phyloP scores from a whole-genome alignment of 2,888 invertebrate genomes.

The Sympetrum striolatum region DNA sequence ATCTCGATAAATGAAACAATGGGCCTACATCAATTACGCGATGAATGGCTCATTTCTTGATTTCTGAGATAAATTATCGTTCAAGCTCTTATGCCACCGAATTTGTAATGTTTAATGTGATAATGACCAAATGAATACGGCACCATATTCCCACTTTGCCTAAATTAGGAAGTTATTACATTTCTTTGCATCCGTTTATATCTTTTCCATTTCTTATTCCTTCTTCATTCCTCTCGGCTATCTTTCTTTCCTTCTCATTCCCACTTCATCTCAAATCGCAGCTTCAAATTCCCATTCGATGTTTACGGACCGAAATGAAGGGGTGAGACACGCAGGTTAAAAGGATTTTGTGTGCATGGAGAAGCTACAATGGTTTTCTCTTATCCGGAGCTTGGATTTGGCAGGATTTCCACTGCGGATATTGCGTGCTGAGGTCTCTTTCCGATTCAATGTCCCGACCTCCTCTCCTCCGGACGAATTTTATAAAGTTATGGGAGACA shows the following conservation, averaged over 20 bases:
- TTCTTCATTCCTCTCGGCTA: background rate
- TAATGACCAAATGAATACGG: too few species aligned
- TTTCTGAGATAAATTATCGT: too few species aligned
- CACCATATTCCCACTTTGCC: too few species aligned
- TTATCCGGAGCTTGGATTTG: conserved; percentile 2
- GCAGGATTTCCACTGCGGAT: conserved; percentile 34
- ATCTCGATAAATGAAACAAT: too few species aligned
- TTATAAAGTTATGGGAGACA: background rate
- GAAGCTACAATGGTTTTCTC: background rate
- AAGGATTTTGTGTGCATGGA: background rate
- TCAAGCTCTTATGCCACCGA: too few species aligned
- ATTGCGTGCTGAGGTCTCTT: conserved; percentile 23
- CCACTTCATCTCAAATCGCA: background rate
- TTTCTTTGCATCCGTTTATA: too few species aligned
- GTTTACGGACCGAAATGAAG: background rate
- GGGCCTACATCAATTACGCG: too few species aligned
- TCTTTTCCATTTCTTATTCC: background rate
- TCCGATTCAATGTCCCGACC: conserved; percentile 24
- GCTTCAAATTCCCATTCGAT: background rate
- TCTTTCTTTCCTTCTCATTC: background rate
- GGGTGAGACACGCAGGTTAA: background rate
- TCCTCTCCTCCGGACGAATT: background rate
- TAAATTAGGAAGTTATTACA: too few species aligned
- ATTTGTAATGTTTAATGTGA: too few species aligned
- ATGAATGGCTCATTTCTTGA: too few species aligned